These are phyloP conservation scores for Steinernema scapterisci DNA, from an alignment of 2,888 invertebrate species.

Conservation along the genomic window DNA sequence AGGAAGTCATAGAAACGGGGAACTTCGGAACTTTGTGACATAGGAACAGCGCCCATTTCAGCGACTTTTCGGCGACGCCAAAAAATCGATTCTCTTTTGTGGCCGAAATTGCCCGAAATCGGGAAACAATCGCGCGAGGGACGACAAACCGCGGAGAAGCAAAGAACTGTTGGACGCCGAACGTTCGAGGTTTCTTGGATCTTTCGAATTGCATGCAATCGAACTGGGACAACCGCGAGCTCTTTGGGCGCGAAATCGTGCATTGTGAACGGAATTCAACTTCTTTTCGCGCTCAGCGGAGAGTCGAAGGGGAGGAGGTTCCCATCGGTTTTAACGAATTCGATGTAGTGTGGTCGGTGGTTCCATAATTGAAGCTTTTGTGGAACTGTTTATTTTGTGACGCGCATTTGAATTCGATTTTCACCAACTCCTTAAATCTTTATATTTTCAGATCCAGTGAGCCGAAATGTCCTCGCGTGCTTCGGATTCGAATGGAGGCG, in stretches of 20 bases:
- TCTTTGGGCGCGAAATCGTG: conserved; percentile 17
- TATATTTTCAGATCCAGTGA: neutral
- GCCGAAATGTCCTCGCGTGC: neutral
- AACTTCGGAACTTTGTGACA: too few relatives aligned
- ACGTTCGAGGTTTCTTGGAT: neutral
- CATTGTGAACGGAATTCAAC: neutral
- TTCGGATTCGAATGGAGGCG: neutral
- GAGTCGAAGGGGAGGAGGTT: too few relatives aligned
- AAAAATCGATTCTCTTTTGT: neutral
- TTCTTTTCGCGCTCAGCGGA: neutral
- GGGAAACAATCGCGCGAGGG: neutral
- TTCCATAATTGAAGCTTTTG: too few relatives aligned
- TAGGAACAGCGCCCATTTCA: too few relatives aligned
- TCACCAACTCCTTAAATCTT: too few relatives aligned
- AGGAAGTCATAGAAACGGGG: too few relatives aligned
- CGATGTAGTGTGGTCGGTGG: too few relatives aligned
- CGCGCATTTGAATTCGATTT: neutral
- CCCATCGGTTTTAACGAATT: too few relatives aligned
- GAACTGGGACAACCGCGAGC: too few relatives aligned
- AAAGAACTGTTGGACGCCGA: neutral
- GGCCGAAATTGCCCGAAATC: neutral
- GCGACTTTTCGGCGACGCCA: neutral
- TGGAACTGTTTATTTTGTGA: neutral
- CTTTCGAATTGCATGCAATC: too few relatives aligned
- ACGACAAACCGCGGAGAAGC: neutral